phyloP scores from a whole-genome alignment of 2,888 invertebrate species.

The Phania funesta region DNA sequence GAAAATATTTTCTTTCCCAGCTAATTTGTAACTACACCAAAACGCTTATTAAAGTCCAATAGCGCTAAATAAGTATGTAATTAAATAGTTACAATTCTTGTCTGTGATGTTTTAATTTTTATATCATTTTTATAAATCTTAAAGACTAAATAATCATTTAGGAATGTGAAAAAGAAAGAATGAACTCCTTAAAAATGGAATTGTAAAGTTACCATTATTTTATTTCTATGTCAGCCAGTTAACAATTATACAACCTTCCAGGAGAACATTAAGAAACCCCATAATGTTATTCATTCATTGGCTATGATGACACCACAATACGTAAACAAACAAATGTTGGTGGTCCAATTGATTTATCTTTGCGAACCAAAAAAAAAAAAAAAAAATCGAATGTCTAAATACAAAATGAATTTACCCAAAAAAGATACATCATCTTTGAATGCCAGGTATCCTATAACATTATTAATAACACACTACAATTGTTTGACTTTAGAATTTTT shows the following conservation, averaged over 20 bases:
- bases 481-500: conserved; percentile 18
- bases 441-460: not conserved
- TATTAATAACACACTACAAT: conserved; percentile 8
- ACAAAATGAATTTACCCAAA: conserved; percentile 36
- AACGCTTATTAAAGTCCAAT: too few relatives aligned
- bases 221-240: conserved; percentile 13
- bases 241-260: conserved; percentile 44
- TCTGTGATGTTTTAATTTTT: conserved; percentile 41
- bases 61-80: too few relatives aligned
- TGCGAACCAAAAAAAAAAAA: not conserved
- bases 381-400: conserved; percentile 30
- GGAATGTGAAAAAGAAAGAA: not conserved
- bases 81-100: too few relatives aligned
- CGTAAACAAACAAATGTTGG: conserved; percentile 65
- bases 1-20: too few relatives aligned
- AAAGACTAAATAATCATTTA: not conserved
- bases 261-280: conserved; percentile 58
- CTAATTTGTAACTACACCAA: too few relatives aligned
- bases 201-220: conserved; percentile 4
- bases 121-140: not conserved
- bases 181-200: conserved; percentile 44
- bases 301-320: conserved; percentile 66
- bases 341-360: conserved; percentile 51
- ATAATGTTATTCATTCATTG: conserved; percentile 68
- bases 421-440: conserved; percentile 21